These are phyloP conservation scores for Urocitellus parryii DNA, from an alignment of 2,113 vertebrate genomes.

Conservation along the genomic window DNA sequence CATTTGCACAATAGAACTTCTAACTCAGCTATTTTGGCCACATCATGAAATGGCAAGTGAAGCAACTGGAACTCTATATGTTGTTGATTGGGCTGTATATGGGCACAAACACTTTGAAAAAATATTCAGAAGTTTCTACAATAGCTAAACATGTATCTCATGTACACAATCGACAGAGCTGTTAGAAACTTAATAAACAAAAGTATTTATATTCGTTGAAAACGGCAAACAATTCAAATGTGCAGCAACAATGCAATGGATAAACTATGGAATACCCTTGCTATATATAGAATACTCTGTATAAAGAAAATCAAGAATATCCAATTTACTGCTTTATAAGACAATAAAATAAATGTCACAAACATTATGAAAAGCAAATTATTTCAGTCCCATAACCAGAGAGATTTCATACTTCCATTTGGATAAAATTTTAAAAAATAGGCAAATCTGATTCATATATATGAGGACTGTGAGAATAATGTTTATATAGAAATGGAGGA, in stretches of 20 bases:
- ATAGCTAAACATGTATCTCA: neutral
- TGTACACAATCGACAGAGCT: neutral
- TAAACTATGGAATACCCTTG: neutral
- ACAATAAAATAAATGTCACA: neutral
- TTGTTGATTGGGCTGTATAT: neutral
- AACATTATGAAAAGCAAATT: neutral
- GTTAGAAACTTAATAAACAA: neutral
- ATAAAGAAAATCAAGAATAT: neutral
- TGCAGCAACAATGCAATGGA: neutral
- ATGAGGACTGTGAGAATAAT: neutral
- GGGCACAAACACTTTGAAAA: neutral
- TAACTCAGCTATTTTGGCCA: too few relatives aligned
- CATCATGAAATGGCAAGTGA: neutral
- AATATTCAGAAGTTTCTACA: neutral
- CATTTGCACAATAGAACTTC: fast-evolving
- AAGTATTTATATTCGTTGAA: neutral
- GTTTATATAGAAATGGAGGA: neutral
- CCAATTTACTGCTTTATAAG: neutral
- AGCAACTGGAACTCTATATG: neutral
- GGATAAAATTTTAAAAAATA: neutral
- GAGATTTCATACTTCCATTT: neutral
- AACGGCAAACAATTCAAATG: neutral
- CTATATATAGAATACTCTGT: neutral
- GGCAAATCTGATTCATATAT: neutral
- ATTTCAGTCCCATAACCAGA: neutral